A percentile compares a stretch with the other conserved stretches of the same genome.
Evolutionary conservation across 2,888 invertebrate species (phyloP).

Genomic region (Panopea generosa): DNA sequence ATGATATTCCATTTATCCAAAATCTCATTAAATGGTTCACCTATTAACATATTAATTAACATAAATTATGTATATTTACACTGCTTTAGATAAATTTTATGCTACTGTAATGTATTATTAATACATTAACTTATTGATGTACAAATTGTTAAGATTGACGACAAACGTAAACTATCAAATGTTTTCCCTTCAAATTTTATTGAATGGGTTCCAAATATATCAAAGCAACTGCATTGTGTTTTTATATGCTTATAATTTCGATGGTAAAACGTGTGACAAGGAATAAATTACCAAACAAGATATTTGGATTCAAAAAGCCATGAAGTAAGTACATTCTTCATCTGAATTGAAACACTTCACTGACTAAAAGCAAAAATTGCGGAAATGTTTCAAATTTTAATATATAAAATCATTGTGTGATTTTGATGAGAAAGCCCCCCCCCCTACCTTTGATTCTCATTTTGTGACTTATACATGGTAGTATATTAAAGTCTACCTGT

Average conservation of each 20-base stretch:
- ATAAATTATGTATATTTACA: too few relatives aligned
- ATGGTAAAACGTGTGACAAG: constrained; percentile 46
- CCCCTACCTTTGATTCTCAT: too few relatives aligned
- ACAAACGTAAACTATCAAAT: constrained; percentile 36
- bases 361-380: constrained; percentile 29
- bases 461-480: too few relatives aligned
- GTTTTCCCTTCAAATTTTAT: constrained; percentile 35
- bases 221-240: constrained; percentile 30
- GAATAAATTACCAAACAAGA: constrained; percentile 62
- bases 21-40: too few relatives aligned
- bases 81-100: too few relatives aligned
- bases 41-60: too few relatives aligned
- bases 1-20: too few relatives aligned
- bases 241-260: constrained; percentile 59
- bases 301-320: constrained; percentile 53
- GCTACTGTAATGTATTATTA: too few relatives aligned
- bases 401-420: too few relatives aligned
- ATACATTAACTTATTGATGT: too few relatives aligned
- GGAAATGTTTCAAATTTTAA: constrained; percentile 18
- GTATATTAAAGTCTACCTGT: too few relatives aligned
- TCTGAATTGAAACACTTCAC: constrained; percentile 25
- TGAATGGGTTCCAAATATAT: constrained; percentile 34
- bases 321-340: constrained; percentile 48
- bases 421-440: too few relatives aligned
- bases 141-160: constrained; percentile 9